Percentiles rank a stretch among this genome's conserved stretches.
phyloP scores from a whole-genome alignment of 2,113 vertebrate genomes.

The Leptobrachium ailaonicum region DNA sequence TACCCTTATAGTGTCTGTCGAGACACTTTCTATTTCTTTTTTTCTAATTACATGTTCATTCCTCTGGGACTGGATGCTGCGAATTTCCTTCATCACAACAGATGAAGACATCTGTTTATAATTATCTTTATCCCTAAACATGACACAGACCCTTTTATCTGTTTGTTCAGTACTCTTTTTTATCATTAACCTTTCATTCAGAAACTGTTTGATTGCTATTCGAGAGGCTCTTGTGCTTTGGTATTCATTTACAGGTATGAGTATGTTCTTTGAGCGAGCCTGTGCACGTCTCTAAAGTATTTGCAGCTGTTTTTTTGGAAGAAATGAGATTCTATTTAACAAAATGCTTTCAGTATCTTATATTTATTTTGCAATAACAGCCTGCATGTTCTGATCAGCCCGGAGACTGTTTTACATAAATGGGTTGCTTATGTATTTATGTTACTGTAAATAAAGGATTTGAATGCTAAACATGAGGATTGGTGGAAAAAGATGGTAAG shows the following conservation, averaged over 20 bases:
- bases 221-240: not conserved
- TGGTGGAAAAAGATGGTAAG: too few species aligned
- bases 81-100: slow-evolving; percentile 22
- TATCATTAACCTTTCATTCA: slow-evolving; percentile 20
- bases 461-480: too few species aligned
- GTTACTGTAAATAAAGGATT: too few species aligned
- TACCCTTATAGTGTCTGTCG: not conserved
- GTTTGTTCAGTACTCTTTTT: slow-evolving; percentile 35
- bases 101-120: slow-evolving; percentile 25
- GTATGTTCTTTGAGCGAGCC: slow-evolving; percentile 15
- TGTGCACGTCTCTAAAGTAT: slow-evolving; percentile 3
- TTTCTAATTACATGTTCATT: slow-evolving; percentile 30
- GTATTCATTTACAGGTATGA: not conserved
- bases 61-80: slow-evolving; percentile 11
- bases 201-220: slow-evolving; percentile 5
- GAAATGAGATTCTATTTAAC: slow-evolving; percentile 12
- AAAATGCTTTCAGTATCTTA: not conserved
- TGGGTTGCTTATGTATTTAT: not conserved
- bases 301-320: not conserved
- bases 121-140: slow-evolving; percentile 28
- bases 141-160: slow-evolving; percentile 36
- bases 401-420: not conserved
- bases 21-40: slow-evolving; percentile 32
- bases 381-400: not conserved
- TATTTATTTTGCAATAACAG: not conserved